Base-by-base conservation (phyloP, 2,888 invertebrate species). In the Tachina fera region DNA sequence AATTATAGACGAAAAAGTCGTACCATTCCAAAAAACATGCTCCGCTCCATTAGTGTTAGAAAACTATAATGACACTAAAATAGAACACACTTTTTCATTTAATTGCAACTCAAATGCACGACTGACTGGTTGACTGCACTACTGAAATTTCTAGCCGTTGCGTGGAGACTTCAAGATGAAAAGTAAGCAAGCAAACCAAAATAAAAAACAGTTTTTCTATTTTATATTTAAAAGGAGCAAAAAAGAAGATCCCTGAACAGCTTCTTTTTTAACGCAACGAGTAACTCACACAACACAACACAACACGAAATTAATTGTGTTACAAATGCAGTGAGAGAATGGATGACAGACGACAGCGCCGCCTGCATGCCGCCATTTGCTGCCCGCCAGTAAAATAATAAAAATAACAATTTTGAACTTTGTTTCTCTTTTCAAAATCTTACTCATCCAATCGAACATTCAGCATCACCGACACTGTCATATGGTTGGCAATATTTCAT, bases 291-390 rank as follows among this genome's bases (percentile, higher is more conserved):
- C 76, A 3, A 56, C 14, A n/a, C n/a, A n/a, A 14, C 61, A 61
- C 81, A 70, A 63, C 47, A 70, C 45, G 71, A 63, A 80, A 76
- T 80, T 84, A 76, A 84, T 84, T 84, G 75, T 76, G 80, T 80
- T 79, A 58, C 75, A 84, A 79, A 71, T 76, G 49, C 53, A n/a
- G n/a, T 47, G 58, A 11, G 58, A 65, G 60, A 39, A 67, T 68
- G 74, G 74, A 45, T 74, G 80, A 81, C 74, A 81, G 56, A 43
- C 74, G 61, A 84, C 80, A 74, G 81, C 77, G 84, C 61, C 77
- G 84, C 61, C 84, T 77, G 77, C 68, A 75, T 79, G 83, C 79
- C 83, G 83, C 83, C 83, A 75, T 72, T 71, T 67, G 58, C 53
- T 47, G 43, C 56, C 31, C 14, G 67, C 11, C 70, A 47, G 53